A percentile compares a stretch with the other conserved stretches of the same genome.
These are phyloP conservation scores for Brenthis daphne DNA, from an alignment of 2,888 invertebrate genomes.

Conservation along the genomic window DNA sequence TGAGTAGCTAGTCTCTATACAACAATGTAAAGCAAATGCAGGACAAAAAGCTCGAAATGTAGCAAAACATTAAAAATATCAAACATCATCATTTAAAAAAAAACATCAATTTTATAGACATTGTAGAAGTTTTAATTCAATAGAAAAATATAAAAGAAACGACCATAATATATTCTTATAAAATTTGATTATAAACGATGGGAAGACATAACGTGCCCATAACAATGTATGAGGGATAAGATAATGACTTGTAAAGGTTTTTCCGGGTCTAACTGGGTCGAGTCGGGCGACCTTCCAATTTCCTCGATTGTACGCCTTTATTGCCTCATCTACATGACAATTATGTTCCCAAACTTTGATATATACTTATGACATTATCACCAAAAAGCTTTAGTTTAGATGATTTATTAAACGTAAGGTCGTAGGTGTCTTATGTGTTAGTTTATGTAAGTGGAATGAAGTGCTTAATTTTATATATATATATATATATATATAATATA, in stretches of 20 bases:
- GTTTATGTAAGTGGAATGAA: too few species aligned
- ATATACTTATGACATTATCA: not conserved
- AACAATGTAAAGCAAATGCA: too few species aligned
- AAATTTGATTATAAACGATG: conserved; percentile 15
- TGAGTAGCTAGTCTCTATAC: too few species aligned
- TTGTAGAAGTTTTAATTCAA: too few species aligned
- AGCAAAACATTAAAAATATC: too few species aligned
- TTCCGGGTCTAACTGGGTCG: conserved; percentile 24
- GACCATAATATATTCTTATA: conserved; percentile 4
- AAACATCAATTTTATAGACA: too few species aligned
- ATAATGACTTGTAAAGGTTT: conserved; percentile 31
- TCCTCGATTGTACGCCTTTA: conserved; percentile 37
- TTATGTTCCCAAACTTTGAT: conserved; percentile 24
- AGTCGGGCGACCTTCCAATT: conserved; percentile 36
- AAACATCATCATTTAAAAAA: too few species aligned
- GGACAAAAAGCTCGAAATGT: too few species aligned
- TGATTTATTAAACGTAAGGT: not conserved
- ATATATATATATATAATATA: too few species aligned
- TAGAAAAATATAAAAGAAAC: not conserved
- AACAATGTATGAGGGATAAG: conserved; percentile 31
- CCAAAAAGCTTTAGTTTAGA: not conserved
- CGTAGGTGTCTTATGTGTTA: too few species aligned
- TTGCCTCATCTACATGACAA: conserved; percentile 36
- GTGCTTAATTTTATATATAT: too few species aligned
- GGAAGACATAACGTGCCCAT: conserved; percentile 18